phyloP scores from a whole-genome alignment of 2,113 vertebrate species.

The Syrrhaptes paradoxus region DNA sequence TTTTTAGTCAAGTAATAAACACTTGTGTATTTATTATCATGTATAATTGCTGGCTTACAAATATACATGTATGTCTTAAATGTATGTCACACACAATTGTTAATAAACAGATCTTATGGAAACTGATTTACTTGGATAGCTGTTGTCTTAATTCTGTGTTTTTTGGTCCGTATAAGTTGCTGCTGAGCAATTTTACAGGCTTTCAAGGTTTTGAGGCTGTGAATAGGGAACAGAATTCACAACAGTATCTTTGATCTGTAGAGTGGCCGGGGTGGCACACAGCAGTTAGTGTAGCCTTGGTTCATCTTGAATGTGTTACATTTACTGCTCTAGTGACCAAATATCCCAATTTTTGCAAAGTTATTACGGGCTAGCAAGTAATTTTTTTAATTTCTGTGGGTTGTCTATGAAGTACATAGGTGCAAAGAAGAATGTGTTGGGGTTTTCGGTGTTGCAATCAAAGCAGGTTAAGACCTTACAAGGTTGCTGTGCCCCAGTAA shows the following conservation, averaged over 20 bases:
- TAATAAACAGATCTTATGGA: background rate
- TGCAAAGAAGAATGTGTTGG: background rate
- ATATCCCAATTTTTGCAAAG: background rate
- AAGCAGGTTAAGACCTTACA: background rate
- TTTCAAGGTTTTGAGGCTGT: background rate
- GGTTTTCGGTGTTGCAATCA: background rate
- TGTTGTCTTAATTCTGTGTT: background rate
- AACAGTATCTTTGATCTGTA: background rate
- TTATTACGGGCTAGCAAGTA: background rate
- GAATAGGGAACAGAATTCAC: background rate
- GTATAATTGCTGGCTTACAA: background rate
- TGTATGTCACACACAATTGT: background rate
- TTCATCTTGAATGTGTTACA: background rate
- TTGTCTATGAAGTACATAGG: background rate
- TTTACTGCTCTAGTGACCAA: background rate
- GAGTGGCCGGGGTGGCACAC: background rate
- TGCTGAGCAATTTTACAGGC: background rate
- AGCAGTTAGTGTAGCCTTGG: background rate
- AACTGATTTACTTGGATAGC: background rate
- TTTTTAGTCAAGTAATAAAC: background rate
- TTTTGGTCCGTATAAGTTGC: background rate
- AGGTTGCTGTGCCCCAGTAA: background rate
- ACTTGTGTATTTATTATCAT: background rate
- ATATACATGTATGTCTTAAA: accelerated
- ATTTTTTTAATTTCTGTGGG: background rate